phyloP scores from a whole-genome alignment of 2,888 invertebrate species.

The Archaeoteleia sp. region DNA sequence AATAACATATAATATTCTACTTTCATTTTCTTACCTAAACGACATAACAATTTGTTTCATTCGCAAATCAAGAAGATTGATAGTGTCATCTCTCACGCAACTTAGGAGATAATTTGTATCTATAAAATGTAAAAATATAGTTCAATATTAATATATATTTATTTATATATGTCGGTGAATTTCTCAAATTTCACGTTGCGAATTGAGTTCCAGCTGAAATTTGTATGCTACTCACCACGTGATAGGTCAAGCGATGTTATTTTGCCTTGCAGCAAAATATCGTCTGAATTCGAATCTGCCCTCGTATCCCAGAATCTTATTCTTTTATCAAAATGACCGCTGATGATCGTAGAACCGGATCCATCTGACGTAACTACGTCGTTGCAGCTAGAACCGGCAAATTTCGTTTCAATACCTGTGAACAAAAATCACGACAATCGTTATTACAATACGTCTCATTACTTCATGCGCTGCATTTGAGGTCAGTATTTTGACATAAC shows the following conservation, averaged over 20 bases:
- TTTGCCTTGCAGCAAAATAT: slow-evolving; percentile 92
- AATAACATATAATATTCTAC: too few species aligned
- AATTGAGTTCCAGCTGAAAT: slow-evolving; percentile 21
- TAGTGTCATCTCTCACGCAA: slow-evolving; percentile 95
- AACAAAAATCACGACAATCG: slow-evolving; percentile 20
- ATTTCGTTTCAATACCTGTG: slow-evolving; percentile 91
- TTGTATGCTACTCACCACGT: slow-evolving; percentile 80
- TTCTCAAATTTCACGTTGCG: slow-evolving; percentile 18
- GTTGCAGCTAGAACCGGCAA: slow-evolving; percentile 97
- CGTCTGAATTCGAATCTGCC: slow-evolving; percentile 88
- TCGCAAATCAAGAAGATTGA: slow-evolving; percentile 94
- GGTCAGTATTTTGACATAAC: too few species aligned
- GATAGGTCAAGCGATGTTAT: slow-evolving; percentile 96
- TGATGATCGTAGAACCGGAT: slow-evolving; percentile 92
- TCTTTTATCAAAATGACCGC: slow-evolving; percentile 98
- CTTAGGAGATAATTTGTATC: slow-evolving; percentile 93
- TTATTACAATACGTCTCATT: too few species aligned
- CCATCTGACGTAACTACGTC: slow-evolving; percentile 95
- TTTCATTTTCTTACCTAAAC: slow-evolving; percentile 89
- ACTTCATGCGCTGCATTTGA: too few species aligned
- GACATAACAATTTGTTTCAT: slow-evolving; percentile 94
- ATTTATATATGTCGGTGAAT: neutral
- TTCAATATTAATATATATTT: too few species aligned
- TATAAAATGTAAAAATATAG: slow-evolving; percentile 76
- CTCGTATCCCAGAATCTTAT: slow-evolving; percentile 98